phyloP scores from a whole-genome alignment of 2,888 invertebrate genomes.

The Teleiodes luculella region DNA sequence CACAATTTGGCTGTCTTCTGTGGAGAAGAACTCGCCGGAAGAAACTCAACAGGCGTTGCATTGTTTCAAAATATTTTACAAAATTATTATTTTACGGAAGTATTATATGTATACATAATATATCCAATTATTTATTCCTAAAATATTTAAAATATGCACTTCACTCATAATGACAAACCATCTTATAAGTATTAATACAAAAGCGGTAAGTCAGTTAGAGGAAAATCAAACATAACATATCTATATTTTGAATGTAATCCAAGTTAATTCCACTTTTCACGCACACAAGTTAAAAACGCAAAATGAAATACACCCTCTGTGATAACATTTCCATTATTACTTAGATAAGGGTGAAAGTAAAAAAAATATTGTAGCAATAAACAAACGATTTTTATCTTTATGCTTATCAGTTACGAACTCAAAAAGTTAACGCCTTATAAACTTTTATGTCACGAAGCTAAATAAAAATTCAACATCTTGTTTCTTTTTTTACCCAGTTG shows the following conservation, averaged over 20 bases:
- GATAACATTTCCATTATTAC: constrained; percentile 37
- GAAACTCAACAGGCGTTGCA: too few species aligned
- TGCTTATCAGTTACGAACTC: not conserved
- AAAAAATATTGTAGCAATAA: constrained; percentile 18
- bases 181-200: too few species aligned
- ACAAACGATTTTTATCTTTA: constrained; percentile 13
- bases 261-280: constrained; percentile 38
- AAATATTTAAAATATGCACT: too few species aligned
- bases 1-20: too few species aligned
- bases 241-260: not conserved
- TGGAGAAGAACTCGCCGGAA: too few species aligned
- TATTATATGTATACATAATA: too few species aligned
- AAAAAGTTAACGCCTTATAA: not conserved
- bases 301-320: constrained; percentile 49
- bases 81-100: too few species aligned
- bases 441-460: not conserved
- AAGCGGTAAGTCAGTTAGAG: too few species aligned
- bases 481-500: too few species aligned
- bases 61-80: too few species aligned
- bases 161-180: too few species aligned
- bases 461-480: not conserved
- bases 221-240: not conserved
- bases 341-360: constrained; percentile 18
- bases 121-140: too few species aligned
- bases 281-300: constrained; percentile 50